Conservation (phyloP, 2,888 invertebrate species). For the Gymnosoma rotundatum region DNA sequence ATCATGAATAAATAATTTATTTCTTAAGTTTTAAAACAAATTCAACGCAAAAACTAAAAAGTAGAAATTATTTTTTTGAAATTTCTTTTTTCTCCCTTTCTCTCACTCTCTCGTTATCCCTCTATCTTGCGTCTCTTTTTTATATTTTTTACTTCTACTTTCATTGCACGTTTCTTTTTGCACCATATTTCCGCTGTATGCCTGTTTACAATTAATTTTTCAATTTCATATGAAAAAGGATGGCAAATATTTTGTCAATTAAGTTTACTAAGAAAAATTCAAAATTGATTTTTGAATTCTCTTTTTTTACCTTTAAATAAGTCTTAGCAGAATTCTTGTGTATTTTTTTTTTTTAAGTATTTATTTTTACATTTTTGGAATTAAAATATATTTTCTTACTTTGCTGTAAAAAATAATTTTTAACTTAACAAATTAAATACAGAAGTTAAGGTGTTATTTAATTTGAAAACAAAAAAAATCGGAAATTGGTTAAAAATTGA, state of each 20-base stretch:
- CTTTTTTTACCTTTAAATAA: neutral
- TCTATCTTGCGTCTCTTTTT: neutral
- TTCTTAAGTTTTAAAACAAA: slow-evolving; percentile 67
- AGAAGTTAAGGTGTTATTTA: neutral
- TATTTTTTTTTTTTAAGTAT: neutral
- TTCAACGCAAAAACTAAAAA: slow-evolving; percentile 57
- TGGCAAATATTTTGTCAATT: neutral
- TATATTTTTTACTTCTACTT: neutral
- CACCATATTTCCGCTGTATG: neutral
- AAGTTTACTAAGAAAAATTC: neutral
- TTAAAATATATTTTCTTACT: neutral
- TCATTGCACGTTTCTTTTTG: slow-evolving; percentile 2
- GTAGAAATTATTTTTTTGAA: slow-evolving; percentile 40
- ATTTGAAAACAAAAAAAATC: no score
- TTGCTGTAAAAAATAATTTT: neutral
- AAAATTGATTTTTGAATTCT: neutral
- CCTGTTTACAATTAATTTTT: neutral
- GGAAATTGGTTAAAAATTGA: no score
- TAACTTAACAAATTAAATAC: neutral
- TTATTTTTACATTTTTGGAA: neutral
- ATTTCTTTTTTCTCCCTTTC: neutral
- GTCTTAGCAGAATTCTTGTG: neutral
- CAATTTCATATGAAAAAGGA: slow-evolving; percentile 13
- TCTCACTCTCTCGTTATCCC: neutral
- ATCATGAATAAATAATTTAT: slow-evolving; percentile 71